Percentiles rank a stretch among this genome's conserved stretches.
phyloP scores from a whole-genome alignment of 2,888 invertebrate species.

The Sminthurinus aureus region DNA sequence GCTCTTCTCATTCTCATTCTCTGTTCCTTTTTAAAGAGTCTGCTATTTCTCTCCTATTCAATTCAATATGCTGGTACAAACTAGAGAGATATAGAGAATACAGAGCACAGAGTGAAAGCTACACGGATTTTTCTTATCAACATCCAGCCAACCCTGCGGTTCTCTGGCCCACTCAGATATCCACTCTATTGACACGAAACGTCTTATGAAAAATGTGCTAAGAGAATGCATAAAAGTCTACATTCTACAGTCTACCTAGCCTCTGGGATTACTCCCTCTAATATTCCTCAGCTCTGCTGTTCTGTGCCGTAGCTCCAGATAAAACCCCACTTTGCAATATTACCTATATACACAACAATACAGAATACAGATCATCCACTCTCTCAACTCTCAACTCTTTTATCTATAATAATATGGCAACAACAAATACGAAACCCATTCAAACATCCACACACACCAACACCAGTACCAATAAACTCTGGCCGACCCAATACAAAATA shows the following conservation, averaged over 20 bases:
- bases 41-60: slow-evolving; percentile 9
- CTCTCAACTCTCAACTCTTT: slow-evolving; percentile 19
- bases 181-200: slow-evolving; percentile 48
- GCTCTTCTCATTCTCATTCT: background rate
- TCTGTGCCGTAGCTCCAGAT: slow-evolving; percentile 24
- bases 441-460: slow-evolving; percentile 1
- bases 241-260: slow-evolving; percentile 38
- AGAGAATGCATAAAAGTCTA: slow-evolving; percentile 54
- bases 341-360: slow-evolving; percentile 23
- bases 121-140: slow-evolving; percentile 52
- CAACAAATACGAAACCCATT: slow-evolving; percentile 18
- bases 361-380: slow-evolving; percentile 15
- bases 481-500: background rate
- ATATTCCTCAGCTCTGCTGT: background rate
- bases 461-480: background rate
- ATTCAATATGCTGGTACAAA: slow-evolving; percentile 38
- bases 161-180: slow-evolving; percentile 52
- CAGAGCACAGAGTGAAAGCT: slow-evolving; percentile 23
- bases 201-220: slow-evolving; percentile 55
- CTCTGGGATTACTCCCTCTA: slow-evolving; percentile 43
- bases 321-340: slow-evolving; percentile 37
- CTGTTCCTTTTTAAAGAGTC: background rate
- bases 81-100: no score
- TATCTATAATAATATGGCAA: slow-evolving; percentile 17
- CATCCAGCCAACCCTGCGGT: slow-evolving; percentile 49